Percentiles rank a stretch among this genome's conserved stretches.
Conservation (phyloP, 2,797 vertebrate genomes). For the Anguilla pacifica region DNA sequence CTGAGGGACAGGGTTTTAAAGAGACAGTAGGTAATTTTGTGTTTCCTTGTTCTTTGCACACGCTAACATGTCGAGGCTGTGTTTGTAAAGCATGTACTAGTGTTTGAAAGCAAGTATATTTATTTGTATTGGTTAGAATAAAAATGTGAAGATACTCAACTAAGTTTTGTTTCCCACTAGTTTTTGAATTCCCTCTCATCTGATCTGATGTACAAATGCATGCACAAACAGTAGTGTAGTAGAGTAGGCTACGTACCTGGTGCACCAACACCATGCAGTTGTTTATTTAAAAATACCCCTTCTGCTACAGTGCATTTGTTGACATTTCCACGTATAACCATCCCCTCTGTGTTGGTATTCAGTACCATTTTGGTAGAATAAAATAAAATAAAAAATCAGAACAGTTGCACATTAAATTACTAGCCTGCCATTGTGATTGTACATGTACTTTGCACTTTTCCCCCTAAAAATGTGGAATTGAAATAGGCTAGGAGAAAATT, state of each 20-base stretch:
- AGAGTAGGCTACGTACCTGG: not conserved
- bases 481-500: not conserved
- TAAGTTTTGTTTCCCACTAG: not conserved
- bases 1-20: slow-evolving; percentile 69
- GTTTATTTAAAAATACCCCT: not conserved
- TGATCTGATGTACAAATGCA: not conserved
- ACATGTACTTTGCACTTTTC: not conserved
- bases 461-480: not conserved
- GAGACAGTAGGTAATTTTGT: slow-evolving; percentile 58
- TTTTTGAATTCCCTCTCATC: not conserved
- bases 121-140: not conserved
- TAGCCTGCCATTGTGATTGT: not conserved
- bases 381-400: not conserved
- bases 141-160: not conserved
- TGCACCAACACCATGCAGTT: not conserved
- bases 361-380: not conserved
- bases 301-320: not conserved
- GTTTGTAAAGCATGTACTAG: slow-evolving; percentile 30
- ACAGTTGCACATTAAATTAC: not conserved
- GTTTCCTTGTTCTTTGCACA: slow-evolving; percentile 54
- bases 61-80: slow-evolving; percentile 33
- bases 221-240: not conserved
- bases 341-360: not conserved
- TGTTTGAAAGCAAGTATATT: not conserved
- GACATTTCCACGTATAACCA: not conserved